These are phyloP conservation scores for Austrolebias charrua DNA, from an alignment of 2,797 vertebrate species.

Conservation along the genomic window DNA sequence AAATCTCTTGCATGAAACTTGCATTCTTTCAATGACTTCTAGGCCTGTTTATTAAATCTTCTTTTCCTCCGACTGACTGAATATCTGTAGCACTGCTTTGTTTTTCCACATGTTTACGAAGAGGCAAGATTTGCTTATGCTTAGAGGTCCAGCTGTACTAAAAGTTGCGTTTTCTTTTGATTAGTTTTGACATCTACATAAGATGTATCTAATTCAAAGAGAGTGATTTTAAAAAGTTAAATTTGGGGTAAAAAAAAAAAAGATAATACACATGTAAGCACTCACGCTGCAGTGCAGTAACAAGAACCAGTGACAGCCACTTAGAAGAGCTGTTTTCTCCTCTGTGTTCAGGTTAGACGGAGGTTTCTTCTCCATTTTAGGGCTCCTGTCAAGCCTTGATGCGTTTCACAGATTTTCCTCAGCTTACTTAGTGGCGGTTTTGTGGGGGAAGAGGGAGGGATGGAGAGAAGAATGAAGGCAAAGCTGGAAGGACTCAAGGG, in stretches of 20 bases:
- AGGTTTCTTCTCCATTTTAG: slow-evolving; percentile 54
- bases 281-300: slow-evolving; percentile 39
- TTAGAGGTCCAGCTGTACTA: background rate
- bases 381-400: slow-evolving; percentile 62
- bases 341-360: slow-evolving; percentile 39
- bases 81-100: no score
- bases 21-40: no score
- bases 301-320: slow-evolving; percentile 51
- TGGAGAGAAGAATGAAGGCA: slow-evolving; percentile 49
- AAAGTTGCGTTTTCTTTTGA: background rate
- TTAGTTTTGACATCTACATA: background rate
- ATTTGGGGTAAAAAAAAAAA: slow-evolving; percentile 10
- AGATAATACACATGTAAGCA: slow-evolving; percentile 3
- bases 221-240: background rate
- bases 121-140: no score
- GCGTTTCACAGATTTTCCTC: slow-evolving; percentile 71
- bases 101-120: no score
- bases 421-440: slow-evolving; percentile 63
- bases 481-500: slow-evolving; percentile 59
- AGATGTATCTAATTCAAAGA: background rate
- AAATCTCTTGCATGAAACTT: no score
- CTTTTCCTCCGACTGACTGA: no score
- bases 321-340: slow-evolving; percentile 40
- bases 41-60: no score
- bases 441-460: slow-evolving; percentile 41